A percentile compares a stretch with the other conserved stretches of the same genome.
These are phyloP conservation scores for Dascyllus trimaculatus DNA, from an alignment of 2,113 vertebrate species.

Conservation along the genomic window DNA sequence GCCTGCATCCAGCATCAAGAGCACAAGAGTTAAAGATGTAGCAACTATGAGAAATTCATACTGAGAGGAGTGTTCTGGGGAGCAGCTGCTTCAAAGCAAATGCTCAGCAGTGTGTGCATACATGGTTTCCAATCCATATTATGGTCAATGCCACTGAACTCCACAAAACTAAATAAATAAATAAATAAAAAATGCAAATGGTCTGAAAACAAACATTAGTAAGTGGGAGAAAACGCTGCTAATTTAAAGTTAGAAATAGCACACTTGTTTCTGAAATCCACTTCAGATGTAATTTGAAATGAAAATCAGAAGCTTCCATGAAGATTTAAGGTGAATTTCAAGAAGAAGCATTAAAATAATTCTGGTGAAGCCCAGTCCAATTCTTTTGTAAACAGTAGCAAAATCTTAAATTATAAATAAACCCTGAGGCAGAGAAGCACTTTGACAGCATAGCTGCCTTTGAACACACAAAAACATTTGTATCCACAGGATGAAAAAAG, in stretches of 20 bases:
- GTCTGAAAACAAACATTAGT: conserved; percentile 11
- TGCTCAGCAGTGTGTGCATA: conserved; percentile 20
- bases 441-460: conserved; percentile 44
- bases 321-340: not conserved
- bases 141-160: conserved; percentile 51
- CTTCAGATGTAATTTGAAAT: conserved; percentile 11
- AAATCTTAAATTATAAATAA: conserved; percentile 59
- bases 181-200: not conserved
- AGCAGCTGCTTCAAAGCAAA: conserved; percentile 60
- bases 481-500: conserved; percentile 25
- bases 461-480: conserved; percentile 58
- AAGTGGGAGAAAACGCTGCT: not conserved
- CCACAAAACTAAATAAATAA: conserved; percentile 13
- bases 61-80: conserved; percentile 49
- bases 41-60: conserved; percentile 50
- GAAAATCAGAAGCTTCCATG: not conserved
- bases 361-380: not conserved
- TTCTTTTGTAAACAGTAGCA: conserved; percentile 19
- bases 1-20: conserved; percentile 37
- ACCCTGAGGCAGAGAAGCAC: conserved; percentile 43
- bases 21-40: conserved; percentile 43
- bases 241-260: not conserved
- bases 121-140: conserved; percentile 26
- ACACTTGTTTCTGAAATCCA: conserved; percentile 8
- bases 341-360: not conserved